phyloP scores from a whole-genome alignment of 1,140 invertebrate genomes.

The Bombus ignitus region DNA sequence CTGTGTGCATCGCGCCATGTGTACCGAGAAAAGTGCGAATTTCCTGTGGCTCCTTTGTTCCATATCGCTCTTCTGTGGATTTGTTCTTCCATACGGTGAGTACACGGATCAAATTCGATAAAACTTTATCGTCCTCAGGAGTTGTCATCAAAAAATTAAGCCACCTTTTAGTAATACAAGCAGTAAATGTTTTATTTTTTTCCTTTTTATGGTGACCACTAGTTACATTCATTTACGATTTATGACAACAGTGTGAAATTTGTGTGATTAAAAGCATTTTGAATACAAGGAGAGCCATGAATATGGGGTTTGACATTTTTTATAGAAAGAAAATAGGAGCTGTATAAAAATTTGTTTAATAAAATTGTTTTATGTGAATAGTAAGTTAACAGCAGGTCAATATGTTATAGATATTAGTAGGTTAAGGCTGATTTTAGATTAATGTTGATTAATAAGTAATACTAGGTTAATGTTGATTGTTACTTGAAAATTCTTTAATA shows the following conservation, averaged over 20 bases:
- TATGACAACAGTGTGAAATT: not conserved
- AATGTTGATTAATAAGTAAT: too few relatives aligned
- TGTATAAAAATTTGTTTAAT: not conserved
- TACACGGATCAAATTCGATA: not conserved
- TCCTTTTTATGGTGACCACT: not conserved
- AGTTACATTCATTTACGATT: not conserved
- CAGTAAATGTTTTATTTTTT: not conserved
- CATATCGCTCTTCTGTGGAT: constrained; percentile 45
- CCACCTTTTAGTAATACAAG: not conserved
- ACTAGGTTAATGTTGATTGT: too few relatives aligned
- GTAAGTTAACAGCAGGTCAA: too few relatives aligned
- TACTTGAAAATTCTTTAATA: too few relatives aligned
- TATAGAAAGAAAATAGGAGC: not conserved
- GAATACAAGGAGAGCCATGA: not conserved
- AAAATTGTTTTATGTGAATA: not conserved
- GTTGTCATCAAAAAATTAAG: not conserved
- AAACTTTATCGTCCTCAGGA: not conserved
- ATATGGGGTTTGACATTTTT: not conserved
- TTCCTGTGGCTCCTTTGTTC: constrained; percentile 45
- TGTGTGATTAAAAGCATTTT: not conserved
- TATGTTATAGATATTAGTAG: too few relatives aligned
- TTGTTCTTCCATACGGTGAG: constrained; percentile 61
- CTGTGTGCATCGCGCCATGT: constrained; percentile 63
- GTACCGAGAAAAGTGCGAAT: constrained; percentile 48
- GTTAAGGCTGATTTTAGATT: too few relatives aligned